These are phyloP conservation scores for Spodoptera littoralis DNA, from an alignment of 2,888 invertebrate genomes.

Conservation along the genomic window DNA sequence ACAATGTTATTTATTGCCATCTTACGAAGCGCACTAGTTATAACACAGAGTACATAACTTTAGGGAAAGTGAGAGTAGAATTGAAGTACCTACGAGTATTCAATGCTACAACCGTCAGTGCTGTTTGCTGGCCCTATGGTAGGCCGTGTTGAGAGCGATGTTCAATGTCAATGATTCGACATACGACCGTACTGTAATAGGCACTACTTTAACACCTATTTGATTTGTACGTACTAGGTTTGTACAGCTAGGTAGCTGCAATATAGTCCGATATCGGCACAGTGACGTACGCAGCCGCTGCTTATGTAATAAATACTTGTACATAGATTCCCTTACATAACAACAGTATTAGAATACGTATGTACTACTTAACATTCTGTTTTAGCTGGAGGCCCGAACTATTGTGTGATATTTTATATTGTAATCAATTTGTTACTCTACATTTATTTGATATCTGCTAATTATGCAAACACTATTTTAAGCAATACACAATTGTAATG, in stretches of 20 bases:
- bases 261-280: constrained; percentile 43
- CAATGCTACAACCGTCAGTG: constrained; percentile 5
- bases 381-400: constrained; percentile 27
- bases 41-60: constrained; percentile 38
- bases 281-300: constrained; percentile 62
- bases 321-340: constrained; percentile 63
- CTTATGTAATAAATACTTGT: constrained; percentile 66
- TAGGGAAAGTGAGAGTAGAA: constrained; percentile 49
- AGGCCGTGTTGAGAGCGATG: constrained; percentile 21
- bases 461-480: constrained; percentile 1
- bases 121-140: constrained; percentile 2
- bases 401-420: constrained; percentile 16
- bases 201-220: too few relatives aligned
- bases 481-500: too few relatives aligned
- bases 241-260: constrained; percentile 16
- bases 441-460: constrained; percentile 12
- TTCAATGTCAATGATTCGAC: constrained; percentile 24
- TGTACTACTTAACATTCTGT: constrained; percentile 35
- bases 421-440: constrained; percentile 12
- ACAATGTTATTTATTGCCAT: background rate
- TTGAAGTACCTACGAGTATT: constrained; percentile 11
- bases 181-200: constrained; percentile 4
- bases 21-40: constrained; percentile 26
- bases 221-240: constrained; percentile 7
- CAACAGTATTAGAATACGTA: constrained; percentile 10